phyloP scores from a whole-genome alignment of 2,113 vertebrate species.

The Tragelaphus scriptus region DNA sequence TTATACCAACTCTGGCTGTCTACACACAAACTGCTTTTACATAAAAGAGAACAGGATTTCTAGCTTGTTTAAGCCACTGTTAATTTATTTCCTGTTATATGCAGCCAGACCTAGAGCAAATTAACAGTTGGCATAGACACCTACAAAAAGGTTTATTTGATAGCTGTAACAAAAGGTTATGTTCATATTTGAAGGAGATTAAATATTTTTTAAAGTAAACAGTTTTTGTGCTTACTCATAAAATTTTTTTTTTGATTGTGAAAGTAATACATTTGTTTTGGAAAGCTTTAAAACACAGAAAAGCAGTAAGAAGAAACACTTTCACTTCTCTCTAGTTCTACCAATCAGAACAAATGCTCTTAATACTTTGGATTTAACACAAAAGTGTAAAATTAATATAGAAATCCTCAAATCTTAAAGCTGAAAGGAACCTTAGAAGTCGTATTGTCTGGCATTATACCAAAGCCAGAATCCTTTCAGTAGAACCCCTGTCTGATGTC shows the following conservation, averaged over 20 bases:
- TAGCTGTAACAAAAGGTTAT: not conserved
- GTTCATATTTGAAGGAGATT: not conserved
- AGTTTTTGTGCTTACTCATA: conserved; percentile 1
- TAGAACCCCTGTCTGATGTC: not conserved
- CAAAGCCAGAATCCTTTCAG: not conserved
- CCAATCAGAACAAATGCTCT: not conserved
- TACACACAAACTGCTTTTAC: not conserved
- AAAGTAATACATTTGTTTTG: not conserved
- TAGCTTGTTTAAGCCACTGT: not conserved
- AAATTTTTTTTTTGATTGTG: not conserved
- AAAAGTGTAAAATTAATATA: conserved; percentile 21
- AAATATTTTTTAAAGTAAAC: not conserved
- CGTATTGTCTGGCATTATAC: not conserved
- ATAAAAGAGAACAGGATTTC: not conserved
- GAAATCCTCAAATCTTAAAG: not conserved
- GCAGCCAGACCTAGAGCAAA: not conserved
- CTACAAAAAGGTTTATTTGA: not conserved
- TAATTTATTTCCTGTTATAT: not conserved
- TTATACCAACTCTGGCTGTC: not conserved
- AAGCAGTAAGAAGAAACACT: not conserved
- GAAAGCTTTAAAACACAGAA: conserved; percentile 18
- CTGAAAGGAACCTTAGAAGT: not conserved
- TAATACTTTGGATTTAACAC: not conserved
- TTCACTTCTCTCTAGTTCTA: not conserved
- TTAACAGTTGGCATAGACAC: not conserved